phyloP scores from a whole-genome alignment of 1,140 invertebrate species.

The Drosophila prosaltans region DNA sequence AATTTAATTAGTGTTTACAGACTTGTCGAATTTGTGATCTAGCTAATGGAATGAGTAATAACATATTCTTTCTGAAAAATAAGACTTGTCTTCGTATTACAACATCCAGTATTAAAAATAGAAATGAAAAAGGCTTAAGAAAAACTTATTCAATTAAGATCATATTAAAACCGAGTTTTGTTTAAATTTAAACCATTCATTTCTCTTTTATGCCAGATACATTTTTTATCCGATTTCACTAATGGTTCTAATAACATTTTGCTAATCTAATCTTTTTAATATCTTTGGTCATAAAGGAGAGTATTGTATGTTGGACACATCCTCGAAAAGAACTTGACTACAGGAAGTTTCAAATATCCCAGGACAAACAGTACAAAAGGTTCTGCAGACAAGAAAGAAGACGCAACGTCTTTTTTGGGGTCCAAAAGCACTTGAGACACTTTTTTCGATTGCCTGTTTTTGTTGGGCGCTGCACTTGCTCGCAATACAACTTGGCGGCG shows the following conservation, averaged over 20 bases:
- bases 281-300: constrained; percentile 35
- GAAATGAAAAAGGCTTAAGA: too few relatives aligned
- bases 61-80: too few relatives aligned
- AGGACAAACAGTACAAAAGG: constrained; percentile 18
- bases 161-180: too few relatives aligned
- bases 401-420: constrained; percentile 68
- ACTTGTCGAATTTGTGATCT: neutral
- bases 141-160: too few relatives aligned
- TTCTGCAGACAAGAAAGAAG: neutral
- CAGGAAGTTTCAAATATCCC: constrained; percentile 76
- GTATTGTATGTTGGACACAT: constrained; percentile 59
- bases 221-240: too few relatives aligned
- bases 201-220: too few relatives aligned
- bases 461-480: constrained; percentile 61
- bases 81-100: too few relatives aligned
- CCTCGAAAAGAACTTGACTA: constrained; percentile 72
- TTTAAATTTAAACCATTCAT: too few relatives aligned
- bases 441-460: constrained; percentile 48
- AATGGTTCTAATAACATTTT: too few relatives aligned
- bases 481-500: constrained; percentile 40
- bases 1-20: constrained; percentile 4
- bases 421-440: constrained; percentile 67
- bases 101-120: too few relatives aligned
- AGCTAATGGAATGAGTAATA: too few relatives aligned
- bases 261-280: too few relatives aligned